Conservation (phyloP, 2,888 invertebrate species). For the Sepioteuthis lessoniana region DNA sequence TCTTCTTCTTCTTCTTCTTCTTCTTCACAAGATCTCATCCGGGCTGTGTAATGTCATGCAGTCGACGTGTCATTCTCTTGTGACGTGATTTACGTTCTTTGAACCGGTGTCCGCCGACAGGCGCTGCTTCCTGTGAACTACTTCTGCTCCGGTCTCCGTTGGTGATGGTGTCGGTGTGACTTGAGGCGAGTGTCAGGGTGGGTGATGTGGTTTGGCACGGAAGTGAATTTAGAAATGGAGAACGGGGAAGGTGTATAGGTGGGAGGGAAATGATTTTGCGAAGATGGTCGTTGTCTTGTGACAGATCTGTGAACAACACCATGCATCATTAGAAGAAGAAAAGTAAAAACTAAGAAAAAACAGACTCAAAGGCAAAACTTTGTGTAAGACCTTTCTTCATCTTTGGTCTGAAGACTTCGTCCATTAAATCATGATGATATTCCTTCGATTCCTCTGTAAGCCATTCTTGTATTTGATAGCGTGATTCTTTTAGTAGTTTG, state of each 20-base stretch:
- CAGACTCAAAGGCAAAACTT: not conserved
- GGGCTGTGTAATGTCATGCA: constrained; percentile 12
- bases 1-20: not conserved
- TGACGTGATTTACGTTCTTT: constrained; percentile 33
- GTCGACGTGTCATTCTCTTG: not conserved
- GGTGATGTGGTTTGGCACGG: not conserved
- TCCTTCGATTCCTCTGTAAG: not conserved
- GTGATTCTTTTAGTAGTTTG: no score
- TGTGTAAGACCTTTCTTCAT: not conserved
- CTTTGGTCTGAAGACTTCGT: not conserved
- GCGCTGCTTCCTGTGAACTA: not conserved
- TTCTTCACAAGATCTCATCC: not conserved
- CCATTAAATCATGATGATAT: not conserved
- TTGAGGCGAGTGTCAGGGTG: not conserved
- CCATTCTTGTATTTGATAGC: no score
- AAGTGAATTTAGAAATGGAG: not conserved
- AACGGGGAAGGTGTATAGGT: not conserved
- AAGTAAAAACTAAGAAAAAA: not conserved
- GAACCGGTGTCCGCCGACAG: not conserved
- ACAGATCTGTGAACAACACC: not conserved
- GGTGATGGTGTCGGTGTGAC: constrained; percentile 16
- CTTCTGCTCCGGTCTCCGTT: not conserved
- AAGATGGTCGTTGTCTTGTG: not conserved
- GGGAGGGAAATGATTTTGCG: not conserved
- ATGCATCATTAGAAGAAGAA: not conserved